Evolutionary conservation across 2,797 vertebrate species (phyloP), one percentile per base, ranked within the genome.

Genomic region (Schizopygopsis malacanthus): DNA sequence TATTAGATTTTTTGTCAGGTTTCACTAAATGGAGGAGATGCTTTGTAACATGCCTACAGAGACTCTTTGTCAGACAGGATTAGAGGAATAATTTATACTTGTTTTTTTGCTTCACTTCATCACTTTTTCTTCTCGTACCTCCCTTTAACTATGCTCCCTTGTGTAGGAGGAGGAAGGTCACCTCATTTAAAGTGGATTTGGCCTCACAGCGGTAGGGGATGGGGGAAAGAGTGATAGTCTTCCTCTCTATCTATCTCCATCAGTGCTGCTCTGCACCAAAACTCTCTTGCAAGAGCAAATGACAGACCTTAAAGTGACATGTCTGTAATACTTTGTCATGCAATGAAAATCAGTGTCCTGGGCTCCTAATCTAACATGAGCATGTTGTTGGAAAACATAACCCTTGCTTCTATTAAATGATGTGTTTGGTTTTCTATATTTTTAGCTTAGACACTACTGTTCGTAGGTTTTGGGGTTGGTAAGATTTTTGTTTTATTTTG

Each of bases 61-160:
- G 90, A 89, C 79, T 65, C 71, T 88, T 89, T 89, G 89, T 92
- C 89, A 92, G 86, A 90, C 85, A 86, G 81, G 85, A 92, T 91
- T 86, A 91, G 86, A 86, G 89, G 88, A 94, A 94, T 94, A 92
- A 93, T 94, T 92, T 86, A 93, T 91, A 85, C 81, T 73, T 25
- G 45, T 89, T 54, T 81, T 82, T 71, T 69, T 83, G 25, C 75
- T 73, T 37, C 9, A 52, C 65, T 54, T 39, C 65, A 69, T 47
- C 69, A 47, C 83, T 61, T 79, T 91, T 91, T 91, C 85, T 82
- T 47, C 45, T 41, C 11, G 56, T 84, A 70, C 39, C 84, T 87
- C 82, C 84, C 65, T 86, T 79, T 82, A 33, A 82, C 88, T 87
- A 9, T 11, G 67, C 75, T 86, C 85, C 84, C 18, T 39, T 47